Conservation (phyloP, 2,113 vertebrate genomes). For the Tenebrosternarchus preto region DNA sequence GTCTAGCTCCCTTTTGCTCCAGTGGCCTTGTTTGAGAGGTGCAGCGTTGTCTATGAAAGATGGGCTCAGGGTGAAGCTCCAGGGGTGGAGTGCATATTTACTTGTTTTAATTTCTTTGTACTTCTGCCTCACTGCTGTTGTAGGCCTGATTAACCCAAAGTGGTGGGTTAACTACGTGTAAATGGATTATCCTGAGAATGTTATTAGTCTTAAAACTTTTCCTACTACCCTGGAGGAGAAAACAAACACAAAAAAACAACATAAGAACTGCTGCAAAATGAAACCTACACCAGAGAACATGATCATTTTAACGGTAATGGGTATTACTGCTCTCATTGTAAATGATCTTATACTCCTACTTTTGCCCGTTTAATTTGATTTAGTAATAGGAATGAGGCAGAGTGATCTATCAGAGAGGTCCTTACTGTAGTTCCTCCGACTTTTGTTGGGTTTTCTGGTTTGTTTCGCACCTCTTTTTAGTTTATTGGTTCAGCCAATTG, state of each 20-base stretch:
- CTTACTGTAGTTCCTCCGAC: slow-evolving; percentile 10
- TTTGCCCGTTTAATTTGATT: slow-evolving; percentile 47
- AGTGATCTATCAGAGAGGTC: slow-evolving; percentile 34
- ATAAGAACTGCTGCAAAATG: slow-evolving; percentile 30
- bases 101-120: slow-evolving; percentile 27
- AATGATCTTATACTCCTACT: slow-evolving; percentile 41
- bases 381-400: slow-evolving; percentile 40
- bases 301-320: slow-evolving; percentile 46
- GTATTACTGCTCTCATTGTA: slow-evolving; percentile 40
- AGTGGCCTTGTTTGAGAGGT: slow-evolving; percentile 23
- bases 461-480: slow-evolving; percentile 32
- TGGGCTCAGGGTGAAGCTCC: slow-evolving; percentile 31
- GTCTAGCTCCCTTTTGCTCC: slow-evolving; percentile 38
- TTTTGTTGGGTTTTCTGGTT: slow-evolving; percentile 36
- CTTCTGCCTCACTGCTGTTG: slow-evolving; percentile 39
- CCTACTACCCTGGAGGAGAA: slow-evolving; percentile 17
- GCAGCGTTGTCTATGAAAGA: slow-evolving; percentile 31
- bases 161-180: slow-evolving; percentile 21
- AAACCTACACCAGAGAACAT: slow-evolving; percentile 20
- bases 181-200: slow-evolving; percentile 38
- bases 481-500: slow-evolving; percentile 39
- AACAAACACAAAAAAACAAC: not conserved
- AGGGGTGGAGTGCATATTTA: slow-evolving; percentile 36
- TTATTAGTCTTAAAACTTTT: slow-evolving; percentile 38
- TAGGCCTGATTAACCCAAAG: not conserved